Conservation (phyloP, 2,888 invertebrate species). For the Himalopsyche tibetana region DNA sequence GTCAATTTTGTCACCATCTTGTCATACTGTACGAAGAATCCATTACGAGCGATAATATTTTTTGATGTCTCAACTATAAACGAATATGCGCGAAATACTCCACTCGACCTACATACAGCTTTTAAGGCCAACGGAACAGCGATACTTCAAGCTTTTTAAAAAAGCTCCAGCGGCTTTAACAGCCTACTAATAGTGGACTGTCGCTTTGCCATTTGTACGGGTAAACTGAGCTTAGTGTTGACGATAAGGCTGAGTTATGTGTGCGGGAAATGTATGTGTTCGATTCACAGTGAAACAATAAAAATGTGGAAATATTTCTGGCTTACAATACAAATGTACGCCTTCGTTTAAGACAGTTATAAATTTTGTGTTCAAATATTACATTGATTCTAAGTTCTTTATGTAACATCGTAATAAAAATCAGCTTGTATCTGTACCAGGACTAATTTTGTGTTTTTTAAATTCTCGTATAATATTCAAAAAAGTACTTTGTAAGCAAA, state of each 20-base stretch:
- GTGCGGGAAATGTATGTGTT: constrained; percentile 7
- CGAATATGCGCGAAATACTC: not conserved
- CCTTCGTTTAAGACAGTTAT: not conserved
- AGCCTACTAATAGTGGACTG: constrained; percentile 38
- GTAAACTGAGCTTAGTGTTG: constrained; percentile 36
- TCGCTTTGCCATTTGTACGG: constrained; percentile 43
- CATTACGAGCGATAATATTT: not conserved
- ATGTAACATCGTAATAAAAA: too few species aligned
- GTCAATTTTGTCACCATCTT: not conserved
- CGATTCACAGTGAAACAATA: not conserved
- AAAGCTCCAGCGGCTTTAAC: constrained; percentile 16
- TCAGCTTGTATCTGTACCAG: too few species aligned
- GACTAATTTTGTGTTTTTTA: too few species aligned
- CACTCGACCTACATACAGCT: not conserved
- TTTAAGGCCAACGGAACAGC: not conserved
- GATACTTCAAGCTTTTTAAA: constrained; percentile 33
- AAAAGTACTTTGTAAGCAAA: too few species aligned
- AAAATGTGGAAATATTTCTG: not conserved
- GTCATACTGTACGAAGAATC: not conserved
- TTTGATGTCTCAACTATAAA: not conserved
- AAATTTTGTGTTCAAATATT: too few species aligned
- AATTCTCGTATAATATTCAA: too few species aligned
- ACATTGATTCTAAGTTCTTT: too few species aligned
- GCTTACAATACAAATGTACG: constrained; percentile 2
- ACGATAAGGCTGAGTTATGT: constrained; percentile 40